phyloP scores from a whole-genome alignment of 2,113 vertebrate genomes.

The Anolis sagrei region DNA sequence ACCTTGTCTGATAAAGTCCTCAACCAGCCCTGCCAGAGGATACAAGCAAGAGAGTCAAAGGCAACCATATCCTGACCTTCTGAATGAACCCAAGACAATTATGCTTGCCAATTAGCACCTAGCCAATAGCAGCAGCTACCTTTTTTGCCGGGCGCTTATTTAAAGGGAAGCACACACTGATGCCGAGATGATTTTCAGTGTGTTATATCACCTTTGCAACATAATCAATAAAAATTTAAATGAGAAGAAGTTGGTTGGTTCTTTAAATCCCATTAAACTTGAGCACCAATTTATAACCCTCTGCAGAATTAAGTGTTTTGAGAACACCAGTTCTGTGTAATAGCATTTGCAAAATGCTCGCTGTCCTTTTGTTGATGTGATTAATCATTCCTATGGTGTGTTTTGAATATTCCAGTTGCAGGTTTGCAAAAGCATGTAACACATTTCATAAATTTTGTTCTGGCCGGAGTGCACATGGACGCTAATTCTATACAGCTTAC shows the following conservation, averaged over 20 bases:
- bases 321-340: conserved; percentile 10
- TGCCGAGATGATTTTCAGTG: conserved; percentile 19
- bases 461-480: too few species aligned
- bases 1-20: too few species aligned
- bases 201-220: conserved; percentile 29
- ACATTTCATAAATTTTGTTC: background rate
- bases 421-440: background rate
- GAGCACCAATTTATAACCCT: conserved; percentile 38
- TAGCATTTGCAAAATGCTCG: conserved; percentile 12
- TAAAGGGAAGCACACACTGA: conserved; percentile 4
- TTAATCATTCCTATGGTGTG: conserved; percentile 35
- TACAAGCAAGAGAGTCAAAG: background rate
- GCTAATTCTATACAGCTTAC: background rate
- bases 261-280: conserved; percentile 31
- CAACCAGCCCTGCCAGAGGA: background rate
- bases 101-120: background rate
- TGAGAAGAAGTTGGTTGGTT: conserved; percentile 21
- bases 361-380: conserved; percentile 17
- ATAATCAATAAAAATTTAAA: conserved; percentile 54
- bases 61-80: background rate
- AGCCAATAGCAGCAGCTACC: background rate
- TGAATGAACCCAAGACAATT: background rate
- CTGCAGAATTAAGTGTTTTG: conserved; percentile 41
- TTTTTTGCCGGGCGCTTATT: conserved; percentile 17
- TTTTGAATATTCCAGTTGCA: background rate